These are phyloP conservation scores for Pterocles burchelli DNA, from an alignment of 2,113 vertebrate genomes.

Conservation along the genomic window DNA sequence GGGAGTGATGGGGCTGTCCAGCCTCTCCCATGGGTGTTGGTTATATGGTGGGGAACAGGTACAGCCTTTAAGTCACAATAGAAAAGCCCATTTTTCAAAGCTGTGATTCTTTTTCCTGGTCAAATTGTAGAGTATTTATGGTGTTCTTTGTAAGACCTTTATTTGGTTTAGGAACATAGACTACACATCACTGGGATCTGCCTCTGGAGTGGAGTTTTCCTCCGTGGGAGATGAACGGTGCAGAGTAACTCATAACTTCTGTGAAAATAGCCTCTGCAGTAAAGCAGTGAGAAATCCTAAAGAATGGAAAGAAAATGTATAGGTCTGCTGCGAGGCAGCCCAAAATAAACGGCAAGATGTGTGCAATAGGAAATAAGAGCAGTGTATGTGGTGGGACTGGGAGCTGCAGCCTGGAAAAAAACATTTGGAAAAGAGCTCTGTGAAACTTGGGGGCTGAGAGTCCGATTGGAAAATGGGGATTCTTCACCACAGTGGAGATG, in stretches of 20 bases:
- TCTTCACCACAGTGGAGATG: background rate
- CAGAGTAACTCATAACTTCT: background rate
- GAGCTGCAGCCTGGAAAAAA: background rate
- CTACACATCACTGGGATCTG: background rate
- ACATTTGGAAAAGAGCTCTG: background rate
- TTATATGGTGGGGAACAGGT: background rate
- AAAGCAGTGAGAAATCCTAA: background rate
- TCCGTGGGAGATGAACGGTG: background rate
- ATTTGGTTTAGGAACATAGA: background rate
- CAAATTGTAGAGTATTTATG: background rate
- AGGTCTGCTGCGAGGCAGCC: background rate
- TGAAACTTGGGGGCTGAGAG: background rate
- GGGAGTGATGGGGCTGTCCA: background rate
- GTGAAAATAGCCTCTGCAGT: background rate
- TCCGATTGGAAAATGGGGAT: background rate
- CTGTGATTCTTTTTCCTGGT: background rate
- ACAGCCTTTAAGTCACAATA: background rate
- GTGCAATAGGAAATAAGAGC: background rate
- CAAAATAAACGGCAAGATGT: background rate
- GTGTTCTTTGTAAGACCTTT: background rate
- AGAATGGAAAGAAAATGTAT: background rate
- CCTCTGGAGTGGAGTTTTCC: background rate
- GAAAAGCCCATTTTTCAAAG: background rate
- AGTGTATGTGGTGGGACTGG: accelerated
- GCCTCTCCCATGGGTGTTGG: background rate